phyloP scores from a whole-genome alignment of 2,888 invertebrate species.

The Aquatica leii region DNA sequence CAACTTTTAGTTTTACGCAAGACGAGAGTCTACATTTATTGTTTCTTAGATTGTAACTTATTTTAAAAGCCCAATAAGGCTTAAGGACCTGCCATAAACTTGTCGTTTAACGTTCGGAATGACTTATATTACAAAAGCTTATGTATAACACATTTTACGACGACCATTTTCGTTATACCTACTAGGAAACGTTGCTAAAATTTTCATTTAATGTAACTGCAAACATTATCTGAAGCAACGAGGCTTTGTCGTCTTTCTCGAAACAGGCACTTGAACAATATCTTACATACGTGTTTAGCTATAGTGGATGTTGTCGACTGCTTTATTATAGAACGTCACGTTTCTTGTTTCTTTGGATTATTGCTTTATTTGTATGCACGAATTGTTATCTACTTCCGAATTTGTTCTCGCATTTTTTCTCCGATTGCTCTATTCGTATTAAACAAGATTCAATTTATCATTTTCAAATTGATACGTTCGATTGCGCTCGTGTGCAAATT shows the following conservation, averaged over 20 bases:
- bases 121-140: slow-evolving; percentile 23
- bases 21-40: slow-evolving; percentile 16
- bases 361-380: slow-evolving; percentile 9
- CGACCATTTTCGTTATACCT: slow-evolving; percentile 17
- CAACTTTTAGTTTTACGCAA: background rate
- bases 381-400: slow-evolving; percentile 3
- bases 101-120: slow-evolving; percentile 33
- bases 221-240: no score
- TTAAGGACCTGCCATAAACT: slow-evolving; percentile 35
- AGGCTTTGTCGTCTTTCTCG: slow-evolving; percentile 28
- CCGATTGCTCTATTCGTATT: background rate
- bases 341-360: slow-evolving; percentile 2
- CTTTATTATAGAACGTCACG: slow-evolving; percentile 7
- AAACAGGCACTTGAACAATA: no score
- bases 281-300: slow-evolving; percentile 3
- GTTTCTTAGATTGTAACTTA: slow-evolving; percentile 33
- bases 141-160: slow-evolving; percentile 14
- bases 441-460: no score
- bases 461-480: no score
- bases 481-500: background rate
- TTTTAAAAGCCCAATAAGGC: slow-evolving; percentile 38
- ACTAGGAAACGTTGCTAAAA: slow-evolving; percentile 14
- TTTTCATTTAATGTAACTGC: slow-evolving; percentile 2
- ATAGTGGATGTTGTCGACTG: background rate
- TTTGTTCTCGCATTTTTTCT: background rate